Evolutionary conservation across 1,140 invertebrate species (phyloP).

Genomic region (Nephila pilipes): DNA sequence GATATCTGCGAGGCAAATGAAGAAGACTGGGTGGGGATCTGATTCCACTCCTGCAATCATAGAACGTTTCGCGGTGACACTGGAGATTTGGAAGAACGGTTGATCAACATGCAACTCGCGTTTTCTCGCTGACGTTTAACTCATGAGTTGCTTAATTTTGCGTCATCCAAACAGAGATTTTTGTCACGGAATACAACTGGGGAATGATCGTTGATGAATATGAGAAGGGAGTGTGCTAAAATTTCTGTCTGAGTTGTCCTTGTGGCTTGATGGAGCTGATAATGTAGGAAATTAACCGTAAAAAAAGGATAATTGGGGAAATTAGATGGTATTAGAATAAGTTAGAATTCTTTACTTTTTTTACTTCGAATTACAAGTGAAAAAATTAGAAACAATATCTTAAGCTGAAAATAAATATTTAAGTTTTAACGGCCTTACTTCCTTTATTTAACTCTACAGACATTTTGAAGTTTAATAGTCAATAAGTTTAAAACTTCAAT

Average conservation of each 20-base stretch:
- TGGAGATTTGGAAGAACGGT: neutral
- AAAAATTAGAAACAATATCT: no score
- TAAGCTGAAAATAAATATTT: no score
- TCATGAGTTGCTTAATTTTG: conserved; percentile 50
- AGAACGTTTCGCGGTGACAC: neutral
- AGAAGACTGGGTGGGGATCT: conserved; percentile 53
- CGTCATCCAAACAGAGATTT: conserved; percentile 32
- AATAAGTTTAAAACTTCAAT: no score
- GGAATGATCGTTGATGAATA: neutral
- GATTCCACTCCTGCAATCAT: neutral
- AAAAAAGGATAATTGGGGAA: neutral
- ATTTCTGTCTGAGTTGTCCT: neutral
- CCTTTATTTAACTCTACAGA: no score
- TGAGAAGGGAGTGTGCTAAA: neutral
- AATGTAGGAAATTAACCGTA: neutral
- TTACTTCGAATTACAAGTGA: no score
- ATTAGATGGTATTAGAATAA: neutral
- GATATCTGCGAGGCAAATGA: conserved; percentile 20
- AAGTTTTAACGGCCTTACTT: no score
- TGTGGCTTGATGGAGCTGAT: neutral
- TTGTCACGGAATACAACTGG: conserved; percentile 41
- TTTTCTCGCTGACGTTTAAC: neutral
- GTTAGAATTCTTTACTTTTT: no score
- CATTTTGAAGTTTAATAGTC: no score
- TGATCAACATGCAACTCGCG: conserved; percentile 20